These are phyloP conservation scores for Verasper variegatus DNA, from an alignment of 2,113 vertebrate species.

Conservation along the genomic window DNA sequence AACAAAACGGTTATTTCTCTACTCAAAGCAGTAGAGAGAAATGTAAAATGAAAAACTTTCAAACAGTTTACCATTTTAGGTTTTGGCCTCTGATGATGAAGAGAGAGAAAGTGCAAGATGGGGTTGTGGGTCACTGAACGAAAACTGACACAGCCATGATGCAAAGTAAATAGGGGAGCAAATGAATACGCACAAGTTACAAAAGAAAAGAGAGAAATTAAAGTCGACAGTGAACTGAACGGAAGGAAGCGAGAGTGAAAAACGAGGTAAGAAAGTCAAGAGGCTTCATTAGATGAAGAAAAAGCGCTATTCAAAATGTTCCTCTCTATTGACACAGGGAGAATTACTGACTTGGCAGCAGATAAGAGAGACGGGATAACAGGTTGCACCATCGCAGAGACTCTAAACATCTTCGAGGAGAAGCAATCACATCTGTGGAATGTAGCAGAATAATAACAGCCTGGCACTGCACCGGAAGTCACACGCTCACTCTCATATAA, in stretches of 20 bases:
- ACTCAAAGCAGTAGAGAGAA: too few species aligned
- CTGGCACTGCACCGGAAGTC: conserved; percentile 18
- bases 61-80: too few species aligned
- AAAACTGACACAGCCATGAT: too few species aligned
- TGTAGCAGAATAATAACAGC: conserved; percentile 11
- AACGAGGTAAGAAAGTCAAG: conserved; percentile 23
- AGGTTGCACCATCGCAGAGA: not conserved
- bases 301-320: not conserved
- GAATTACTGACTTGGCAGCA: conserved; percentile 8
- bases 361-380: conserved; percentile 23
- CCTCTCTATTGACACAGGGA: not conserved
- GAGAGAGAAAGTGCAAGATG: too few species aligned
- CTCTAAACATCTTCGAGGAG: not conserved
- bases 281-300: not conserved
- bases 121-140: too few species aligned
- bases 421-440: conserved; percentile 29
- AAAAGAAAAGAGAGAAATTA: not conserved
- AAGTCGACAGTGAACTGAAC: not conserved
- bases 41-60: too few species aligned
- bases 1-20: too few species aligned
- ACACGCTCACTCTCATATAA: not conserved
- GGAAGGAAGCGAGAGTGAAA: not conserved
- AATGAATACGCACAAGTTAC: not conserved
- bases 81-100: too few species aligned
- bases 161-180: too few species aligned